phyloP scores from a whole-genome alignment of 2,113 vertebrate species.

The Garra rufa region DNA sequence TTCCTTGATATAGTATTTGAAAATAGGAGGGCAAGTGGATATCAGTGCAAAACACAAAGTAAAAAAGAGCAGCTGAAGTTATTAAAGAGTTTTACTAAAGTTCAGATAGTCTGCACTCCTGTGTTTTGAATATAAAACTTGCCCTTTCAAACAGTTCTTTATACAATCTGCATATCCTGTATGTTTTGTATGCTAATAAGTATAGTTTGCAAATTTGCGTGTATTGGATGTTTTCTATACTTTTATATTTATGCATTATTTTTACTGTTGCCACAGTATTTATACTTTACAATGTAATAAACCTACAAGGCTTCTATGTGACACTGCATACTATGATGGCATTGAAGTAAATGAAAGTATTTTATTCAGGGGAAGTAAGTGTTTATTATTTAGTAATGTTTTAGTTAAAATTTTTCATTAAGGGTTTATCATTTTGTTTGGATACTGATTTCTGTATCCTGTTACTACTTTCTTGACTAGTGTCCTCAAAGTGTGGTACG shows the following conservation, averaged over 20 bases:
- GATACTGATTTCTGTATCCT: not conserved
- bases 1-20: not conserved
- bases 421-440: not conserved
- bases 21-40: not conserved
- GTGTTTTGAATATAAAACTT: not conserved
- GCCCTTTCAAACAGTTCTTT: not conserved
- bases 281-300: not conserved
- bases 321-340: not conserved
- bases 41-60: not conserved
- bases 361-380: not conserved
- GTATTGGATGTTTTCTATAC: not conserved
- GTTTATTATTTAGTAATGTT: not conserved
- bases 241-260: not conserved
- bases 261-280: not conserved
- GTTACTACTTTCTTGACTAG: not conserved
- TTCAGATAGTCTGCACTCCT: not conserved
- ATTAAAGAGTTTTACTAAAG: not conserved
- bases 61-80: not conserved
- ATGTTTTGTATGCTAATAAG: not conserved
- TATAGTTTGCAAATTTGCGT: not conserved
- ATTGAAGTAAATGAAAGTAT: not conserved
- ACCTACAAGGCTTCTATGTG: not conserved
- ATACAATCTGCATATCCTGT: not conserved
- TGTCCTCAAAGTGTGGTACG: not conserved
- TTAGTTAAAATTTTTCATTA: not conserved